phyloP scores from a whole-genome alignment of 2,888 invertebrate species.

The Rhopalosiphum nymphaeae region DNA sequence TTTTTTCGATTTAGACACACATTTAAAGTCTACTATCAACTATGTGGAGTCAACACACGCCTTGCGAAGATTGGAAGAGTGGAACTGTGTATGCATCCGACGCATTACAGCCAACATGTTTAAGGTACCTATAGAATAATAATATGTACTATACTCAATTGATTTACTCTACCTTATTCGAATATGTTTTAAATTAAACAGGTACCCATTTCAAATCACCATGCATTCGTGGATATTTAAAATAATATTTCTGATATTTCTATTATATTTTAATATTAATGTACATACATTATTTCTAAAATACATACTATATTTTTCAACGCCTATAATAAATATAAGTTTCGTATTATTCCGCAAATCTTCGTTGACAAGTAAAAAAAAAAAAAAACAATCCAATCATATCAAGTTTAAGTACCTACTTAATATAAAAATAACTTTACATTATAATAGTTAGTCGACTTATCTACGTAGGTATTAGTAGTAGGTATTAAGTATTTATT shows the following conservation, averaged over 20 bases:
- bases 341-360: background rate
- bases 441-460: background rate
- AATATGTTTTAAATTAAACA: background rate
- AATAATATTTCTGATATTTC: background rate
- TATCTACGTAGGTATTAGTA: background rate
- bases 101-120: background rate
- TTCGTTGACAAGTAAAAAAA: background rate
- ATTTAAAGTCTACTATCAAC: background rate
- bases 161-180: background rate
- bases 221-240: background rate
- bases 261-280: background rate
- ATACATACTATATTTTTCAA: background rate
- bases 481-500: background rate
- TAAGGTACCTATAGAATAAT: background rate
- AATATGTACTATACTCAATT: background rate
- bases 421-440: background rate
- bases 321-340: background rate
- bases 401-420: background rate
- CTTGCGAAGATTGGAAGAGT: background rate
- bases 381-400: background rate
- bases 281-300: background rate
- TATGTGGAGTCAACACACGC: background rate
- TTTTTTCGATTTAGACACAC: background rate
- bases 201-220: background rate
- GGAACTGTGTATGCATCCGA: background rate